Conservation (phyloP, 2,113 vertebrate species). For the Chlamydotis undulata region DNA sequence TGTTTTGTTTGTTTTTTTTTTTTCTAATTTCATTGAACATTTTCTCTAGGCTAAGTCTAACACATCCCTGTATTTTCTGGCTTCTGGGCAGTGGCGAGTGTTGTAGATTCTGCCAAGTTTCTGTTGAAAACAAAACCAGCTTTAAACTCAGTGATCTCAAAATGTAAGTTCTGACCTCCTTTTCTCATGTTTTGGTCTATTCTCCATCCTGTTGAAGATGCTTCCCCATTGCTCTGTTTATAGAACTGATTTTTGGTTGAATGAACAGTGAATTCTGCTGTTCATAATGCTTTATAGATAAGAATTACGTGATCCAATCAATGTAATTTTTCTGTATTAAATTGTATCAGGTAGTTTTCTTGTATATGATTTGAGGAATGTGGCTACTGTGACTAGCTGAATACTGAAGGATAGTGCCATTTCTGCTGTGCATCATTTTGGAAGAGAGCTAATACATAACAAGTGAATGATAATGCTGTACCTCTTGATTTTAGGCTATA, state of each 20-base stretch:
- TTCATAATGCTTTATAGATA: neutral
- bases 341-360: neutral
- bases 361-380: neutral
- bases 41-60: neutral
- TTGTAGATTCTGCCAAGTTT: neutral
- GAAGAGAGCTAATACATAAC: neutral
- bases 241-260: neutral
- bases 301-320: neutral
- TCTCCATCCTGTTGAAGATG: neutral
- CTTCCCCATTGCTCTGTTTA: neutral
- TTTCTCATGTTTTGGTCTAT: neutral
- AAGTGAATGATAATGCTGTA: neutral
- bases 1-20: too few species aligned
- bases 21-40: neutral
- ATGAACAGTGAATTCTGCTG: neutral
- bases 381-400: neutral
- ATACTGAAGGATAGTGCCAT: neutral
- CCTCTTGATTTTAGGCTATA: neutral
- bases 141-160: neutral
- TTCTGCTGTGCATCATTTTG: neutral
- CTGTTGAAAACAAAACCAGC: neutral
- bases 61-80: neutral
- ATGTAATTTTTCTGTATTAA: neutral
- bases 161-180: neutral
- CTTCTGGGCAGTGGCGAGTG: neutral